Evolutionary conservation across 2,113 vertebrate species (phyloP).

Genomic region (Stictonetta naevosa): DNA sequence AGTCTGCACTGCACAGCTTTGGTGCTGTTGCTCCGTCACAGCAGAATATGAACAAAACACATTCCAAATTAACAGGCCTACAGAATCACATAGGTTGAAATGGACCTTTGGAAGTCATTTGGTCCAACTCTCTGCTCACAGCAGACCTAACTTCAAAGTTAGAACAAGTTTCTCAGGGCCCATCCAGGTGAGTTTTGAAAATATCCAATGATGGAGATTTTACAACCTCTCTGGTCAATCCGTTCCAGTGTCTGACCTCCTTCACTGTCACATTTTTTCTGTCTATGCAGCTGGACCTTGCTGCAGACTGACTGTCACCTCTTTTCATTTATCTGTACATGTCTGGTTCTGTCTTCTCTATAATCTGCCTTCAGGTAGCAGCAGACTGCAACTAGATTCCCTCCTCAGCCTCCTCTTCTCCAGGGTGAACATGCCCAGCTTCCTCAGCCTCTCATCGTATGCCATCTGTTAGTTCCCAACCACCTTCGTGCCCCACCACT

Average conservation of each 20-base stretch:
- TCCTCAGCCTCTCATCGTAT: background rate
- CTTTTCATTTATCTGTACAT: background rate
- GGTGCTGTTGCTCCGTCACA: background rate
- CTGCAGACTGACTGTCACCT: background rate
- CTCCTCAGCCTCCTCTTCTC: background rate
- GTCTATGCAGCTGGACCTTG: background rate
- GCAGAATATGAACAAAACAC: background rate
- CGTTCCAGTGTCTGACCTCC: background rate
- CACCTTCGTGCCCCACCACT: background rate
- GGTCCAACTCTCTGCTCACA: background rate
- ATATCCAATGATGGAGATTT: background rate
- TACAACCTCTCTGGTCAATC: background rate
- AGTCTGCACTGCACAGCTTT: background rate
- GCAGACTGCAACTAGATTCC: background rate
- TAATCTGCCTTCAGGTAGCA: background rate
- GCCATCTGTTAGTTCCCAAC: background rate
- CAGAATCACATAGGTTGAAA: background rate
- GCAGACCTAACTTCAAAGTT: background rate
- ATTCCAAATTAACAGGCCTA: background rate
- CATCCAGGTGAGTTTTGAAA: background rate
- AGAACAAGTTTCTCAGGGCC: background rate
- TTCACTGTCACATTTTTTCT: background rate
- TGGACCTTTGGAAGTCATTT: background rate
- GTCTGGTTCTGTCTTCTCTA: background rate
- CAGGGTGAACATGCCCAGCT: background rate